Evolutionary conservation across 2,113 vertebrate genomes (phyloP), one percentile per base, ranked within the genome.

Genomic region (Cochlearius cochlearius): DNA sequence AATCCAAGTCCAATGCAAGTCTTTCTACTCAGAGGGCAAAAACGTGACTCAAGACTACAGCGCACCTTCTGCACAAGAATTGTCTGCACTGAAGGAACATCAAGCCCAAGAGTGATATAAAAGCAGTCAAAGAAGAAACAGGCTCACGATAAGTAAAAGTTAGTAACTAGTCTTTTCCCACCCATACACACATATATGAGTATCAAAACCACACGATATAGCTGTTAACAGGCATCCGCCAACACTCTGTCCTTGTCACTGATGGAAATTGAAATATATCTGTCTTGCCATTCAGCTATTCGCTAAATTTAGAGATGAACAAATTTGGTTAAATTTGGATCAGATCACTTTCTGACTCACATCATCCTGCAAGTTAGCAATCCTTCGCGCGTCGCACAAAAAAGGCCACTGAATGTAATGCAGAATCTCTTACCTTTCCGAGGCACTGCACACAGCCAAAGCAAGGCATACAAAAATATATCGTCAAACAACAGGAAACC

Each of bases 201-300:
- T 85, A 96, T 50, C 73, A 82, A 87, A 94, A 91, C 0, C 80
- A 94, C 64, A 96, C 5, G 0, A 72, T 39, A 3, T 67, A 94
- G 77, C 69, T 95, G 93, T 36, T 96, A 94, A 94, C 92, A 96
- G 92, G 88, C 76, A 92, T 49, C 92, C 58, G 18, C 96, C 94
- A 97, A 97, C 97, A 89, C 83, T 72, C 73, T 93, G 88, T 97
- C 96, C 86, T 89, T 95, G 95, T 87, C 79, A 84, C 86, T 81
- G 92, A 87, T 78, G 84, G 68, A 86, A 96, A 93, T 11, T 12
- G 56, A 94, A 96, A 94, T 74, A 68, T 45, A 88, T 89, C 68
- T 92, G 60, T 68, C 84, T 87, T 94, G 95, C 86, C 94, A 92
- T 94, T 96, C 86, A 89, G 86, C 80, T 95, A 45, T 63, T 92